A percentile compares a stretch with the other conserved stretches of the same genome.
Evolutionary conservation across 2,888 invertebrate genomes (phyloP).

Genomic region (Metellina segmentata): DNA sequence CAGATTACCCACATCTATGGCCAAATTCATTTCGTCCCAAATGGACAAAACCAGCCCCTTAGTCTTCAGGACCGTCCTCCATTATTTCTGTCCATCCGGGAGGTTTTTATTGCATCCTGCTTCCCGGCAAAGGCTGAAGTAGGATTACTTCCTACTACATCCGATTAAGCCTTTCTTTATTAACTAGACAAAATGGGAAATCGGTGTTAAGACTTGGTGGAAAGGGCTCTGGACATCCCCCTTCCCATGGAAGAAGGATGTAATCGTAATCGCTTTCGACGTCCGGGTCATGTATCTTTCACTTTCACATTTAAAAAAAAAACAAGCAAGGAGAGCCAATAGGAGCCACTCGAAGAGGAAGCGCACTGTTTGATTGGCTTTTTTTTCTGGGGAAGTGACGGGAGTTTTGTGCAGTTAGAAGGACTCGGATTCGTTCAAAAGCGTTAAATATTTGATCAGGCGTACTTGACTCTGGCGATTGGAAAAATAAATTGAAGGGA

Average conservation of each 20-base stretch:
- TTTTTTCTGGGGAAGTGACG: too few species aligned
- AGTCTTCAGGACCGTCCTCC: background rate
- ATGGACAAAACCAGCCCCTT: background rate
- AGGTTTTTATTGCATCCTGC: constrained; percentile 44
- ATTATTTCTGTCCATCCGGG: constrained; percentile 38
- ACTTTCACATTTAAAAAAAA: background rate
- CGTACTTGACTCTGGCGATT: background rate
- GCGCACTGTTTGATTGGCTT: too few species aligned
- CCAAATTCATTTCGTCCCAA: constrained; percentile 53
- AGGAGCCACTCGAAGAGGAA: too few species aligned
- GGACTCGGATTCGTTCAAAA: background rate
- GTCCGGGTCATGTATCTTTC: constrained; percentile 37
- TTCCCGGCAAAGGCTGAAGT: constrained; percentile 14
- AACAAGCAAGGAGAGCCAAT: background rate
- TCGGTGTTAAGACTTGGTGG: constrained; percentile 48
- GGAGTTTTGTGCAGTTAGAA: background rate
- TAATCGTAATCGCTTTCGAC: constrained; percentile 42
- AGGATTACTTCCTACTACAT: constrained; percentile 62
- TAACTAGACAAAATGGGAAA: constrained; percentile 63
- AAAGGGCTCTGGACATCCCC: constrained; percentile 20
- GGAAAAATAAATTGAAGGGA: background rate
- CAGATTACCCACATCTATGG: constrained; percentile 41
- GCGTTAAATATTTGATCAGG: background rate
- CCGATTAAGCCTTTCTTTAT: constrained; percentile 67
- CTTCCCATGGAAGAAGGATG: constrained; percentile 17